A percentile compares a stretch with the other conserved stretches of the same genome.
Conservation (phyloP, 2,888 invertebrate genomes). For the Netelia virgata region DNA sequence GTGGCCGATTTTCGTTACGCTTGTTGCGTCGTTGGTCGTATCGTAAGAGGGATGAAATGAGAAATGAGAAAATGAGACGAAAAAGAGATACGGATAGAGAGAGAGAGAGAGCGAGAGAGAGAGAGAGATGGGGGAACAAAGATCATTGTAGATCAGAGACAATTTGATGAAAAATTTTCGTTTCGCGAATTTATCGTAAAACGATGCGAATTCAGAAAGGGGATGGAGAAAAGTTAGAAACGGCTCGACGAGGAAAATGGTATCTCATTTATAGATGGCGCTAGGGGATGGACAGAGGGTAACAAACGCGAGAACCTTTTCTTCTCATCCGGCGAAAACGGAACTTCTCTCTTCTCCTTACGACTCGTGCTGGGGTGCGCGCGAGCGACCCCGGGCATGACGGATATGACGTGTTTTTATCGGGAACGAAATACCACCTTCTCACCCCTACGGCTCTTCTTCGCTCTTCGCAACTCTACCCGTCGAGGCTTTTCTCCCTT, state of each 20-base stretch:
- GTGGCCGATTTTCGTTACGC: conserved; percentile 24
- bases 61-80: conserved; percentile 34
- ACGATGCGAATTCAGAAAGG: background rate
- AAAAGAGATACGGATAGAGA: background rate
- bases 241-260: conserved; percentile 33
- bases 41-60: conserved; percentile 13
- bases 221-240: background rate
- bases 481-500: conserved; percentile 20
- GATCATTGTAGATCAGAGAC: background rate
- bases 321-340: conserved; percentile 57
- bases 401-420: conserved; percentile 81
- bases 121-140: background rate
- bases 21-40: background rate
- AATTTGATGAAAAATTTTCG: background rate
- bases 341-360: conserved; percentile 64
- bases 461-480: conserved; percentile 22
- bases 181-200: background rate
- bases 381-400: conserved; percentile 66
- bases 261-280: conserved; percentile 52
- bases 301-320: conserved; percentile 57
- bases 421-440: conserved; percentile 67
- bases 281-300: conserved; percentile 8
- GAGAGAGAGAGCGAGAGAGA: background rate
- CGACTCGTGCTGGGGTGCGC: conserved; percentile 62
- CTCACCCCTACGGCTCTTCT: conserved; percentile 17